Conservation (phyloP, 2,797 vertebrate species). For the Scolopax bukidnonensis region DNA sequence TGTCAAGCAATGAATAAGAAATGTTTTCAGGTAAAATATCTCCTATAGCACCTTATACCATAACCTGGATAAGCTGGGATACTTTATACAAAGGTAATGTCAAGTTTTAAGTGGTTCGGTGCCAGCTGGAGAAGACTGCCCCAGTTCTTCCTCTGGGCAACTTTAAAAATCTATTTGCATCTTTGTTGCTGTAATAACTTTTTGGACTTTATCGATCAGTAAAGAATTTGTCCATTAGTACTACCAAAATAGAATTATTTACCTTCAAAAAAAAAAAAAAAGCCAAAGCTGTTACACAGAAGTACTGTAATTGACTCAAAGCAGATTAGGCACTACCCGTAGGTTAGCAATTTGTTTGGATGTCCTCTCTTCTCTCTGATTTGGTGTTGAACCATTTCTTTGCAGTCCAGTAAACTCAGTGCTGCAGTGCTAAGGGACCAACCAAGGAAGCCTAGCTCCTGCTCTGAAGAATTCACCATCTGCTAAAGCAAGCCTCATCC, state of each 20-base stretch:
- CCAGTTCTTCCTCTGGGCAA: background rate
- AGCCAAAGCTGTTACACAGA: background rate
- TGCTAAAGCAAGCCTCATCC: background rate
- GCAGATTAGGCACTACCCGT: background rate
- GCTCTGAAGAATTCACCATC: background rate
- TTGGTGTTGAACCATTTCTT: background rate
- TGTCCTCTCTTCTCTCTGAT: background rate
- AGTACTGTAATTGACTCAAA: background rate
- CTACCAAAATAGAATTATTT: slow-evolving; percentile 35
- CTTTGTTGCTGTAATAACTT: background rate
- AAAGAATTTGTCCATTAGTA: slow-evolving; percentile 1
- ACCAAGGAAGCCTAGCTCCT: background rate
- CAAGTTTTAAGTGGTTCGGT: background rate
- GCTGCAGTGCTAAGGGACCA: background rate
- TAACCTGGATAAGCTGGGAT: background rate
- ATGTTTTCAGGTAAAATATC: background rate
- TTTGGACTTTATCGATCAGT: background rate
- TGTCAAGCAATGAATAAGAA: background rate
- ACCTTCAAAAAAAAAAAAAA: background rate
- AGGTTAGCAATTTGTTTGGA: background rate
- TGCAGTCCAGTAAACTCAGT: fast-evolving
- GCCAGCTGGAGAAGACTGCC: background rate
- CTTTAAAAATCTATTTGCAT: background rate
- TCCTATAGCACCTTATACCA: background rate
- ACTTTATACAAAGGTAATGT: fast-evolving